Conservation (phyloP, 1,140 invertebrate species). For the Eciton burchellii region DNA sequence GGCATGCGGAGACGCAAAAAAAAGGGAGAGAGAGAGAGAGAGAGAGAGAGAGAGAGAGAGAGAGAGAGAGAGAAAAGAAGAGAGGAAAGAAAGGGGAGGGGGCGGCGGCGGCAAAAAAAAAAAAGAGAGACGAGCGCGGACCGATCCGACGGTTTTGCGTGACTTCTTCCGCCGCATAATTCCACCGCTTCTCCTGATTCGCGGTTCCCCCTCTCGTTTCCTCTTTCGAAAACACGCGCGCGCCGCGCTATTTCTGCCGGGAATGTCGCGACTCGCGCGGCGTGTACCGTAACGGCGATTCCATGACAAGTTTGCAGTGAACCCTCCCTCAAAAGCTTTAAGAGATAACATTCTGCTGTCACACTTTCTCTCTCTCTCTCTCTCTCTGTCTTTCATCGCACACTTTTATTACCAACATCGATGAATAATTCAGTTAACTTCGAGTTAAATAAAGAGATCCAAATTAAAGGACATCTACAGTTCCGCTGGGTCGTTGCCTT, state of each 20-base stretch:
- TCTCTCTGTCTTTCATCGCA: background rate
- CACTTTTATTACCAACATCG: background rate
- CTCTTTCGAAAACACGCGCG: constrained; percentile 22
- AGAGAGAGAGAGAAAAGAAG: too few species aligned
- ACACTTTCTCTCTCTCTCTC: background rate
- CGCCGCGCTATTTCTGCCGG: background rate
- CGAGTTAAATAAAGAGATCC: background rate
- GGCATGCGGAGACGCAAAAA: constrained; percentile 51
- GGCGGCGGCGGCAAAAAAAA: too few species aligned
- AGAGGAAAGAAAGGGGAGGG: too few species aligned
- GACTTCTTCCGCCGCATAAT: constrained; percentile 43
- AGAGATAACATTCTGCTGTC: background rate
- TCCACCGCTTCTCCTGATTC: constrained; percentile 30
- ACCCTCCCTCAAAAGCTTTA: background rate
- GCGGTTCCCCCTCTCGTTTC: background rate
- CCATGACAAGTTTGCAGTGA: background rate
- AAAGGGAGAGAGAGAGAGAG: too few species aligned
- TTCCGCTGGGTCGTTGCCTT: background rate
- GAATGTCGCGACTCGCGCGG: constrained; percentile 9
- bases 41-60: too few species aligned
- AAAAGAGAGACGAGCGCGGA: too few species aligned
- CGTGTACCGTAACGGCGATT: background rate
- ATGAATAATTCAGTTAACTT: background rate
- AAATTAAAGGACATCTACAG: background rate
- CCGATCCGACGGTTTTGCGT: constrained; percentile 34